phyloP scores from a whole-genome alignment of 2,888 invertebrate genomes.

The Omphaloscelis lunosa region DNA sequence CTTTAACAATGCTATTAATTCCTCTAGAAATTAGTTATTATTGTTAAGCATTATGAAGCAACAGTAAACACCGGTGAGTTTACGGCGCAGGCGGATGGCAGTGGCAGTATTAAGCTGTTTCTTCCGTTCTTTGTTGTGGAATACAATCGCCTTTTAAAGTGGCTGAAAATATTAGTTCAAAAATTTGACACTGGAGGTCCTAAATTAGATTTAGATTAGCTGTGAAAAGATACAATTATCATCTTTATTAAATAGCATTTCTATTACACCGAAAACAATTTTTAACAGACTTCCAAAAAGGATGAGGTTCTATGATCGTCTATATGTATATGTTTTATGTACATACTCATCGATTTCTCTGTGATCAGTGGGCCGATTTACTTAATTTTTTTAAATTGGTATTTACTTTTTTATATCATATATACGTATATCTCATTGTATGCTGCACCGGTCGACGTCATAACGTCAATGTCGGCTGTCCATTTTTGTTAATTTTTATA shows the following conservation, averaged over 20 bases:
- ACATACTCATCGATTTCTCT: too few species aligned
- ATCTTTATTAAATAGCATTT: neutral
- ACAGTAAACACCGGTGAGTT: neutral
- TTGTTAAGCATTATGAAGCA: neutral
- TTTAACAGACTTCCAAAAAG: too few species aligned
- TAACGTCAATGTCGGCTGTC: too few species aligned
- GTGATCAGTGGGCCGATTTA: too few species aligned
- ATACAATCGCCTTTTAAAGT: neutral
- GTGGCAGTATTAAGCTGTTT: neutral
- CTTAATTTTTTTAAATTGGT: too few species aligned
- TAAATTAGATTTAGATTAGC: neutral
- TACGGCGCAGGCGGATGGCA: neutral
- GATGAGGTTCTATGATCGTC: too few species aligned
- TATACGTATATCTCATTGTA: too few species aligned
- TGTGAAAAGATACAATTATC: neutral
- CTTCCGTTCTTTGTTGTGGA: conserved; percentile 16
- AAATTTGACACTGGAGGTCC: neutral
- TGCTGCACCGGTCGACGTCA: too few species aligned
- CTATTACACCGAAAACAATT: neutral
- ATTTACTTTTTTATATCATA: too few species aligned
- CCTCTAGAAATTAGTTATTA: neutral
- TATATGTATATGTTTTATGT: too few species aligned
- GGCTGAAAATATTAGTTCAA: neutral
- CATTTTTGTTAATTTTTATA: too few species aligned
- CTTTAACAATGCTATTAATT: neutral